These are phyloP conservation scores for Incurvaria masculella DNA, from an alignment of 2,888 invertebrate species.

Conservation along the genomic window DNA sequence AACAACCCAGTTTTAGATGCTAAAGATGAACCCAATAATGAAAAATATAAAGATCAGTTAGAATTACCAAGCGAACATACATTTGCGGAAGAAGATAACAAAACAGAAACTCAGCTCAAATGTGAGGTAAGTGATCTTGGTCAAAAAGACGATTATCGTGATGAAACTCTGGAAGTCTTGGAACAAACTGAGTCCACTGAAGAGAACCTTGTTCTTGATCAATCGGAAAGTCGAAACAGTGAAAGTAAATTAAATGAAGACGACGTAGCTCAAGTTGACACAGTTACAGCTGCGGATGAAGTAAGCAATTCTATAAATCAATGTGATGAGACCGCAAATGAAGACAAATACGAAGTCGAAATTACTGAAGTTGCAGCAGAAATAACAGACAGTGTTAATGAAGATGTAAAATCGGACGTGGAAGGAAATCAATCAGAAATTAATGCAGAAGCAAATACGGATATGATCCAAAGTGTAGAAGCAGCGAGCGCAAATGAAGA, in stretches of 20 bases:
- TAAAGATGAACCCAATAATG: conserved; percentile 5
- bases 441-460: not conserved
- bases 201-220: too few relatives aligned
- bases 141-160: conserved; percentile 1
- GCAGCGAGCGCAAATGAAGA: not conserved
- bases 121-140: conserved; percentile 8
- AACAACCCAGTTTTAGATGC: conserved; percentile 20
- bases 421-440: conserved; percentile 1
- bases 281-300: conserved; percentile 3
- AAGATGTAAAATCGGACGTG: conserved; percentile 1
- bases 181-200: not conserved
- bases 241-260: not conserved
- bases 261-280: not conserved
- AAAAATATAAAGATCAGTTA: conserved; percentile 9
- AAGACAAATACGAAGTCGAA: not conserved
- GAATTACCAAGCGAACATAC: not conserved
- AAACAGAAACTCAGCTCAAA: conserved; percentile 12
- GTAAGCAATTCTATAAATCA: too few relatives aligned
- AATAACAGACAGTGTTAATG: conserved; percentile 9
- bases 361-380: conserved; percentile 14
- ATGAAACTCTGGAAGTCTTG: not conserved
- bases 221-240: too few relatives aligned
- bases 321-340: not conserved
- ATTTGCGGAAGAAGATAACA: conserved; percentile 16
- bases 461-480: not conserved